These are phyloP conservation scores for Pseudomyrmex flavicornis DNA, from an alignment of 1,140 invertebrate species.

Conservation along the genomic window DNA sequence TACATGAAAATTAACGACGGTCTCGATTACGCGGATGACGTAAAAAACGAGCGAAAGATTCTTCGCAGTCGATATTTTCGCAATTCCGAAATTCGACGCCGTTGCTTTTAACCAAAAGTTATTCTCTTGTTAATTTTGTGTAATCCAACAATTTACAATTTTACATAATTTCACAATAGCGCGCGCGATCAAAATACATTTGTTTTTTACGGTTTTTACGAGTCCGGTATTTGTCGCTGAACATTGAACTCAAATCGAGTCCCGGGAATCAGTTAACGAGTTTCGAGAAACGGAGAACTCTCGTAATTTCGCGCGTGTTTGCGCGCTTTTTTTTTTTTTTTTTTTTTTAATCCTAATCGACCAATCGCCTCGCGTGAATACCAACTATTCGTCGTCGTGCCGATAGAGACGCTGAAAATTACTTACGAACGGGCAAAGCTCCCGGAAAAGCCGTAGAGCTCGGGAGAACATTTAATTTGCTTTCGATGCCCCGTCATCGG, in stretches of 20 bases:
- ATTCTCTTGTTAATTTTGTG: not conserved
- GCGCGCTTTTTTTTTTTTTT: not conserved
- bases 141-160: not conserved
- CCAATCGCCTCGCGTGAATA: slow-evolving; percentile 34
- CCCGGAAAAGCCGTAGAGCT: slow-evolving; percentile 30
- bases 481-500: slow-evolving; percentile 13
- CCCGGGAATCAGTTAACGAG: not conserved
- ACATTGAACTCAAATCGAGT: slow-evolving; percentile 5
- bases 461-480: slow-evolving; percentile 56
- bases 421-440: slow-evolving; percentile 8
- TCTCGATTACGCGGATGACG: slow-evolving; percentile 9
- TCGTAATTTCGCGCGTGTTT: not conserved
- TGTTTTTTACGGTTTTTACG: not conserved
- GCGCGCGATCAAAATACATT: slow-evolving; percentile 8
- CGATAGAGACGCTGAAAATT: slow-evolving; percentile 48
- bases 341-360: slow-evolving; percentile 38
- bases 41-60: not conserved
- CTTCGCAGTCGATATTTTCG: not conserved
- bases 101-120: not conserved
- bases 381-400: not conserved
- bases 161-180: not conserved
- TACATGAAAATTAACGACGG: not conserved
- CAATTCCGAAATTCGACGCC: not conserved
- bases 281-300: not conserved
- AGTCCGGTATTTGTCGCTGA: slow-evolving; percentile 2